Conservation (phyloP, 1,140 invertebrate species). For the Cherax quadricarinatus region DNA sequence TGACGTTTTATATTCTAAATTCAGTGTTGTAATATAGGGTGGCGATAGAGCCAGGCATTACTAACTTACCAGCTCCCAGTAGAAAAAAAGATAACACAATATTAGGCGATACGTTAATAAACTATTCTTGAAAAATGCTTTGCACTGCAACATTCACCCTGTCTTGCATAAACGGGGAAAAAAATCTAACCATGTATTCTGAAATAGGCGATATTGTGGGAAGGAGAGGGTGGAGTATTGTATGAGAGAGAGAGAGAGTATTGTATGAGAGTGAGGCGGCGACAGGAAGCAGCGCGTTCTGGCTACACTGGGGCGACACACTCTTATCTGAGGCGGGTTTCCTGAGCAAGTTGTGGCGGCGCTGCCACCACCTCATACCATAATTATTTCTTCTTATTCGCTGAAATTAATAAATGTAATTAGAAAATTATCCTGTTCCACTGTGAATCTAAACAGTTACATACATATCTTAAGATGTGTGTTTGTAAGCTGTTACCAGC, state of each 20-base stretch:
- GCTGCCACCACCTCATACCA: neutral
- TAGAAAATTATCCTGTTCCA: no score
- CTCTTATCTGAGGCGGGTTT: constrained; percentile 33
- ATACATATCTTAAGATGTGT: no score
- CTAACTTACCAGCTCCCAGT: no score
- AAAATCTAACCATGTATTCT: neutral
- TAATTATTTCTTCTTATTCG: constrained; percentile 31
- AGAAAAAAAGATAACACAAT: no score
- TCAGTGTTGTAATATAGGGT: no score
- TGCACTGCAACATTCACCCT: neutral
- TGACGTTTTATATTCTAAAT: no score
- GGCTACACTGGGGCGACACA: constrained; percentile 26
- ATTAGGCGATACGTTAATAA: no score
- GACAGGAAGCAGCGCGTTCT: constrained; percentile 1
- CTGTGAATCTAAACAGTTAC: no score
- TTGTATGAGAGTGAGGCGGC: neutral
- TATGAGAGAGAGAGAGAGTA: neutral
- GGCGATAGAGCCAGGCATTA: no score
- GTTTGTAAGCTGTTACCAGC: no score
- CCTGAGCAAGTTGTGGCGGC: constrained; percentile 4
- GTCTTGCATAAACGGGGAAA: neutral
- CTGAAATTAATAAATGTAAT: neutral
- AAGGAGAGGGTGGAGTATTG: neutral
- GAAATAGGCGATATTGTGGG: neutral
- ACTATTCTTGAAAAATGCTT: no score